Conservation (phyloP, 2,113 vertebrate species). For the Ceratotherium simum region DNA sequence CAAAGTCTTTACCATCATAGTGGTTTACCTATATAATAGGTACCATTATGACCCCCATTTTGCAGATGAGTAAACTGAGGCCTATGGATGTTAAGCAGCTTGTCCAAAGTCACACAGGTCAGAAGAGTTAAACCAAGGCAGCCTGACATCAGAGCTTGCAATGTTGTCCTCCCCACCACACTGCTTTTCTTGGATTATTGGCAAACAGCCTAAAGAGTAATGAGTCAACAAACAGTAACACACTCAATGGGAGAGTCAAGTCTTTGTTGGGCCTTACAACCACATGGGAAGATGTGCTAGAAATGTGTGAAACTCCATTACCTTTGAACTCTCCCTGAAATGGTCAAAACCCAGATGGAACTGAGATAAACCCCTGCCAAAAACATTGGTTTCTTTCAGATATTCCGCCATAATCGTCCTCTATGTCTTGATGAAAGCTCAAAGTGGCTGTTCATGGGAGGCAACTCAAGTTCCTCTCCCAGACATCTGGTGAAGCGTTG, state of each 20-base stretch:
- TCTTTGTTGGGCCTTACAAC: neutral
- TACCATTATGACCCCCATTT: neutral
- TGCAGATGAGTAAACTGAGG: neutral
- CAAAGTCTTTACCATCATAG: neutral
- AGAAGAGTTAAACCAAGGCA: neutral
- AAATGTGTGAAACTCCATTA: slow-evolving; percentile 38
- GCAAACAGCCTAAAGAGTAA: neutral
- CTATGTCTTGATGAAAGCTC: neutral
- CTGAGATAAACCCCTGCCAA: neutral
- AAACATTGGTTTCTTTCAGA: neutral
- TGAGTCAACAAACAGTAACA: neutral
- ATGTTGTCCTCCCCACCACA: neutral
- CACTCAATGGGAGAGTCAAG: neutral
- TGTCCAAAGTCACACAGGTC: neutral
- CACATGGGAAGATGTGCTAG: neutral
- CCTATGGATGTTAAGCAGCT: neutral
- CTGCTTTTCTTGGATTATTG: neutral
- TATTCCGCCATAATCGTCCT: neutral
- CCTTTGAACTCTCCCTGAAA: neutral
- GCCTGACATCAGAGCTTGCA: neutral
- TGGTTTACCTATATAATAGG: neutral
- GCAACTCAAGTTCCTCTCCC: neutral
- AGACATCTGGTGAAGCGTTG: neutral
- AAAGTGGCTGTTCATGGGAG: neutral
- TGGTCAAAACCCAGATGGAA: neutral